Evolutionary conservation across 2,113 vertebrate genomes (phyloP).

Genomic region (Petrocephalus zakoni): DNA sequence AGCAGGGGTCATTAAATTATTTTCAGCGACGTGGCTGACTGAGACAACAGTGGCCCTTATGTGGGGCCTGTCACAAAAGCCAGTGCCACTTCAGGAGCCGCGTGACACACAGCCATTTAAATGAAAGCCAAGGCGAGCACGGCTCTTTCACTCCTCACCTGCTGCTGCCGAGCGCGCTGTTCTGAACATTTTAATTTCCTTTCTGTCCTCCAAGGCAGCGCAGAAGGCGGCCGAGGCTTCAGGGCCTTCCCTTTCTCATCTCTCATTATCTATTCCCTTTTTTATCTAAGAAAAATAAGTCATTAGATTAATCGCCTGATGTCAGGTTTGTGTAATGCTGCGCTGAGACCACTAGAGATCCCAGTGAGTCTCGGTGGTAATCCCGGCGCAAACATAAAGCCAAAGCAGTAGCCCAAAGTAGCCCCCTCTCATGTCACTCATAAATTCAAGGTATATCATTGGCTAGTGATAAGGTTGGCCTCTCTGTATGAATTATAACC

Average conservation of each 20-base stretch:
- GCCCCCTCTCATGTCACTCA: not conserved
- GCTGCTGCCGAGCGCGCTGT: not conserved
- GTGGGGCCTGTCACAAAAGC: not conserved
- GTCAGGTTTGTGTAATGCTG: not conserved
- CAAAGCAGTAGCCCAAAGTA: too few species aligned
- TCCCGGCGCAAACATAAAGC: not conserved
- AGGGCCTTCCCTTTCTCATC: constrained; percentile 5
- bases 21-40: not conserved
- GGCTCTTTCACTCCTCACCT: not conserved
- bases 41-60: not conserved
- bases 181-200: constrained; percentile 17
- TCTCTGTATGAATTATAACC: not conserved
- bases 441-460: not conserved
- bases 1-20: constrained; percentile 9
- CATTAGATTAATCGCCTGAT: constrained; percentile 2
- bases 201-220: not conserved
- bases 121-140: not conserved
- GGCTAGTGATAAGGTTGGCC: not conserved
- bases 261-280: not conserved
- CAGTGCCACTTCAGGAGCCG: not conserved
- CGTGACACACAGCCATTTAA: not conserved
- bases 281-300: constrained; percentile 12
- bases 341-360: not conserved
- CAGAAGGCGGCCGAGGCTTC: not conserved
- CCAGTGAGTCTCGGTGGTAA: not conserved